A percentile compares a stretch with the other conserved stretches of the same genome.
phyloP scores from a whole-genome alignment of 1,140 invertebrate genomes.

The Lordiphosa clarofinis region DNA sequence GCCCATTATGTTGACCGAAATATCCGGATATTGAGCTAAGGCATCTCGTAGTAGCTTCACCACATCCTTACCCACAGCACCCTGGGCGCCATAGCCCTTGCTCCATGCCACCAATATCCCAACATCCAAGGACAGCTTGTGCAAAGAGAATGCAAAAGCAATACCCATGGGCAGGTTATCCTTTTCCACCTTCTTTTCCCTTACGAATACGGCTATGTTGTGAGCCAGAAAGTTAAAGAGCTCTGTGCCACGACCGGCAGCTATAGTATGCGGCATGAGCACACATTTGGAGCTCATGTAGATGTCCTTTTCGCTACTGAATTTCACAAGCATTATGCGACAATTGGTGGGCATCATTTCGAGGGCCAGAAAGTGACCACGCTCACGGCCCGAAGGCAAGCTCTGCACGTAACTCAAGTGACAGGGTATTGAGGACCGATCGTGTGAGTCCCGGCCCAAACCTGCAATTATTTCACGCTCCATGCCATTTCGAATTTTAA shows the following conservation, averaged over 20 bases:
- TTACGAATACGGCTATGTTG: slow-evolving; percentile 95
- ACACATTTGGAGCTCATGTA: slow-evolving; percentile 98
- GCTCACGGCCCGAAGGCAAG: slow-evolving; percentile 96
- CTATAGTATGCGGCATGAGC: slow-evolving; percentile 94
- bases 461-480: slow-evolving; percentile 86
- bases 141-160: slow-evolving; percentile 98
- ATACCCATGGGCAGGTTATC: slow-evolving; percentile 89
- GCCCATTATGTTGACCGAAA: slow-evolving; percentile 90
- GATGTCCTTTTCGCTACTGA: slow-evolving; percentile 88
- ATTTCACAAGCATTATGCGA: slow-evolving; percentile 95
- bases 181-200: slow-evolving; percentile 85
- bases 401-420: slow-evolving; percentile 97
- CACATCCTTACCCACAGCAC: slow-evolving; percentile 87
- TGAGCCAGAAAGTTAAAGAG: slow-evolving; percentile 98
- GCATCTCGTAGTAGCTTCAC: slow-evolving; percentile 90
- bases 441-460: slow-evolving; percentile 87
- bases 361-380: slow-evolving; percentile 96
- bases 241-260: slow-evolving; percentile 91
- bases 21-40: slow-evolving; percentile 82
- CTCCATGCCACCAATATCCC: slow-evolving; percentile 96
- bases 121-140: slow-evolving; percentile 92
- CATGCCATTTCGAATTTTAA: slow-evolving; percentile 21
- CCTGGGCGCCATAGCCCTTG: slow-evolving; percentile 52
- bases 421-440: slow-evolving; percentile 90
- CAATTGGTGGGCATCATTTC: slow-evolving; percentile 99